Percentiles rank a stretch among this genome's conserved stretches.
Evolutionary conservation across 2,888 invertebrate genomes (phyloP).

Genomic region (Platycheirus rosarum): DNA sequence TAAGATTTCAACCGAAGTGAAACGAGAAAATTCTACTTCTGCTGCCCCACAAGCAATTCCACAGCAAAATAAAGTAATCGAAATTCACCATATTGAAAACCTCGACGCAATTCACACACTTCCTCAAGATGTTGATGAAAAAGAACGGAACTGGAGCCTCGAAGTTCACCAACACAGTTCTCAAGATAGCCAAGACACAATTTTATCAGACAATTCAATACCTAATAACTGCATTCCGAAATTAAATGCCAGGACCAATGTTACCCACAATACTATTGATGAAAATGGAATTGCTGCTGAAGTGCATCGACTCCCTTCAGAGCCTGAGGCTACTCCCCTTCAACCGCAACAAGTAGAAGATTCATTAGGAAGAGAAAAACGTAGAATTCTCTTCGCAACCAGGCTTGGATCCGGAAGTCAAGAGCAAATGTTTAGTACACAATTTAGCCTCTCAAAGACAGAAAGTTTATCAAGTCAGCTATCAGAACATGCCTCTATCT

Average conservation of each 20-base stretch:
- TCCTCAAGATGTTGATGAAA: slow-evolving; percentile 80
- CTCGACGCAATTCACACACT: slow-evolving; percentile 86
- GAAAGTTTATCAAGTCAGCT: slow-evolving; percentile 86
- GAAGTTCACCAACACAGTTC: slow-evolving; percentile 81
- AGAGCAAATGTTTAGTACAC: slow-evolving; percentile 88
- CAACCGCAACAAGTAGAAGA: slow-evolving; percentile 74
- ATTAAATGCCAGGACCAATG: slow-evolving; percentile 75
- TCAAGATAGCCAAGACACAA: slow-evolving; percentile 84
- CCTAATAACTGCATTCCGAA: slow-evolving; percentile 76
- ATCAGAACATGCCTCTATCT: slow-evolving; percentile 82
- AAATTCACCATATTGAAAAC: slow-evolving; percentile 78
- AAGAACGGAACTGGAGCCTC: slow-evolving; percentile 79
- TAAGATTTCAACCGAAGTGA: slow-evolving; percentile 23
- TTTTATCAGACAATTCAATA: slow-evolving; percentile 80
- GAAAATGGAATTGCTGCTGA: slow-evolving; percentile 79
- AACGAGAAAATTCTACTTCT: slow-evolving; percentile 4
- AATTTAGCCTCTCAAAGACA: slow-evolving; percentile 86
- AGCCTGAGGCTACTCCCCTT: slow-evolving; percentile 31
- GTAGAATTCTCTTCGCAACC: slow-evolving; percentile 86
- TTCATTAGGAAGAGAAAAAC: slow-evolving; percentile 80
- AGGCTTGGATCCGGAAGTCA: slow-evolving; percentile 86
- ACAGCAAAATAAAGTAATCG: slow-evolving; percentile 74
- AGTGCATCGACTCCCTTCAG: slow-evolving; percentile 79
- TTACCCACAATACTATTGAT: slow-evolving; percentile 76
- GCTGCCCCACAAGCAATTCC: slow-evolving; percentile 45